Evolutionary conservation across 2,113 vertebrate species (phyloP), one percentile per base, ranked within the genome.

Genomic region (Psophia crepitans): DNA sequence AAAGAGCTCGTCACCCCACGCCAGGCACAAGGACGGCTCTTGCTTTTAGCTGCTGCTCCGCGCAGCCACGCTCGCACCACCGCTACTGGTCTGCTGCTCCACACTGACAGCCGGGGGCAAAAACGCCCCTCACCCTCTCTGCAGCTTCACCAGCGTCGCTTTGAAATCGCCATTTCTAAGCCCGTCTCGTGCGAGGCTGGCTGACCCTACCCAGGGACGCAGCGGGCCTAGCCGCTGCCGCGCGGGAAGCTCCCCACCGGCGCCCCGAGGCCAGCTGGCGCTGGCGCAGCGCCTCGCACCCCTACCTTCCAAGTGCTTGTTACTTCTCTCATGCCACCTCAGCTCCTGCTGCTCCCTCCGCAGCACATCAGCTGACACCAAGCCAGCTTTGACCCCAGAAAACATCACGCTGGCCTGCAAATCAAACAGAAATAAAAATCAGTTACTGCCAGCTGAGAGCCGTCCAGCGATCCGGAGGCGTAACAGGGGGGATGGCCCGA

Each of bases 301-400:
- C 82, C 87, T 96, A 99, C 99, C 98, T 99, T 99, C 99, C 86
- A 99, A 94, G 2, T 97, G 97, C 71, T 96, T 80, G 95, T 98
- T 98, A 33, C 90, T 95, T 89, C 96, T 98, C 53, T 99, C 98
- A 3, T 78, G 98, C 84, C 94, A 98, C 87, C 97, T 97, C 66
- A 98, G 98, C 39, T 99, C 99, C 81, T 99, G 98, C 91, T 99
- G 97, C 54, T 99, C 99, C 96, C 87, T 98, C 76, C 98, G 98
- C 77, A 99, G 97, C 90, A 98, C 53, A 0, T 99, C 99, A 2
- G 98, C 97, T 3, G 99, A 98, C 89, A 99, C 98, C 96, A 99
- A 97, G 44, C 99, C 99, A 27, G 98, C 98, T 84, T 85, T 98
- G 30, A 97, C 98, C 37, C 99, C 99, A 0, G 99, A 99, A 3